Percentiles rank a stretch among this genome's conserved stretches.
Evolutionary conservation across 1,140 invertebrate genomes (phyloP).

Genomic region (Tribolium castaneum): DNA sequence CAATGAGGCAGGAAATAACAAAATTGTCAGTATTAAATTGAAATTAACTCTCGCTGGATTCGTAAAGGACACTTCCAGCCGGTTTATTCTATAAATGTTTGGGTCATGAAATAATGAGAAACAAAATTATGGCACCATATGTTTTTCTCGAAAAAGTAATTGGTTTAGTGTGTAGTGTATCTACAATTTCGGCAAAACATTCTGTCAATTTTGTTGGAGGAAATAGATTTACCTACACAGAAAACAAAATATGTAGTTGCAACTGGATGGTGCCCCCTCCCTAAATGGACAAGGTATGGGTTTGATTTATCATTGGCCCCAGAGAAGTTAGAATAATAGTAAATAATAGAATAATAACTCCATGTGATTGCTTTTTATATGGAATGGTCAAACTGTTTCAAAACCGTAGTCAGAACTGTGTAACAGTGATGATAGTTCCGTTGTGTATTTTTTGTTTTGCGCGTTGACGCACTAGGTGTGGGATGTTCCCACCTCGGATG

Average conservation of each 20-base stretch:
- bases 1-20: too few relatives aligned
- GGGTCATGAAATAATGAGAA: neutral
- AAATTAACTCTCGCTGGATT: neutral
- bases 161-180: neutral
- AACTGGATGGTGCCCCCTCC: constrained; percentile 55
- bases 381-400: constrained; percentile 59
- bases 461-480: neutral
- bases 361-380: constrained; percentile 63
- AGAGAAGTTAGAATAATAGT: constrained; percentile 62
- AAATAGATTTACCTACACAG: neutral
- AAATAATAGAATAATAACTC: too few relatives aligned
- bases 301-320: constrained; percentile 60
- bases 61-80: neutral
- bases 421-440: too few relatives aligned
- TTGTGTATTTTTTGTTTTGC: neutral
- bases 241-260: constrained; percentile 7
- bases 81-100: neutral
- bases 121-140: neutral
- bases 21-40: neutral
- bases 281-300: constrained; percentile 48
- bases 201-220: neutral
- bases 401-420: too few relatives aligned
- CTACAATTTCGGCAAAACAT: neutral
- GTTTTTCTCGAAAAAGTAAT: neutral
- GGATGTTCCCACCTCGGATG: neutral